phyloP scores from a whole-genome alignment of 2,797 vertebrate species.

The Fistularia commersonii region DNA sequence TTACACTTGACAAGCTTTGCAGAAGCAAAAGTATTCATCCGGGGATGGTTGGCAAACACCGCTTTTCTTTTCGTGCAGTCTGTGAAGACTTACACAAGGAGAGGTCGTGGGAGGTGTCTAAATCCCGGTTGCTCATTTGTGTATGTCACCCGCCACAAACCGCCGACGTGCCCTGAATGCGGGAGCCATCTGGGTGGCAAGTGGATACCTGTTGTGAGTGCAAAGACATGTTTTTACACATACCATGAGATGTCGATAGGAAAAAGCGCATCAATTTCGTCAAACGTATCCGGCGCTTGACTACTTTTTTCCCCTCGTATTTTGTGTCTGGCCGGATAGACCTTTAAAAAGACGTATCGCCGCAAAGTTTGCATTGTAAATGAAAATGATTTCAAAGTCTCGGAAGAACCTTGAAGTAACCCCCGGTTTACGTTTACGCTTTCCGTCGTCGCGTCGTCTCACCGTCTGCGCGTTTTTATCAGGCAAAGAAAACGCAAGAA shows the following conservation, averaged over 20 bases:
- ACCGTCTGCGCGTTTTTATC: slow-evolving; percentile 6
- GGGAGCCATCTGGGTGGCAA: slow-evolving; percentile 92
- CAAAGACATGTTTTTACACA: too few relatives aligned
- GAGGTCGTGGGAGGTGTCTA: slow-evolving; percentile 89
- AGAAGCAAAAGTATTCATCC: neutral
- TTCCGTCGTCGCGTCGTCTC: neutral
- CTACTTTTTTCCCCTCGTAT: too few relatives aligned
- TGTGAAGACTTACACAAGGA: slow-evolving; percentile 88
- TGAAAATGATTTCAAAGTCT: too few relatives aligned
- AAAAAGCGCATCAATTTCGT: too few relatives aligned
- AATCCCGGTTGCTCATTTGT: slow-evolving; percentile 89
- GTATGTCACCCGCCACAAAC: slow-evolving; percentile 96
- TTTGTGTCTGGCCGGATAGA: too few relatives aligned
- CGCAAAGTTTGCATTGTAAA: too few relatives aligned
- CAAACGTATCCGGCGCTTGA: too few relatives aligned
- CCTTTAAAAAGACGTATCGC: too few relatives aligned
- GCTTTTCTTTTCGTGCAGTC: slow-evolving; percentile 70
- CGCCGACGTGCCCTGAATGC: slow-evolving; percentile 87
- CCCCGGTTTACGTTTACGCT: too few relatives aligned
- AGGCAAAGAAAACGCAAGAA: slow-evolving; percentile 50
- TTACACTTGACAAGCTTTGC: neutral
- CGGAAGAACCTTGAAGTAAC: too few relatives aligned
- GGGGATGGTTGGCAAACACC: neutral
- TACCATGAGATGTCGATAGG: too few relatives aligned
- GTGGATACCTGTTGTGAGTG: slow-evolving; percentile 81